Base-by-base conservation (phyloP, 2,888 invertebrate genomes). In the Caenorhabditis angaria region DNA sequence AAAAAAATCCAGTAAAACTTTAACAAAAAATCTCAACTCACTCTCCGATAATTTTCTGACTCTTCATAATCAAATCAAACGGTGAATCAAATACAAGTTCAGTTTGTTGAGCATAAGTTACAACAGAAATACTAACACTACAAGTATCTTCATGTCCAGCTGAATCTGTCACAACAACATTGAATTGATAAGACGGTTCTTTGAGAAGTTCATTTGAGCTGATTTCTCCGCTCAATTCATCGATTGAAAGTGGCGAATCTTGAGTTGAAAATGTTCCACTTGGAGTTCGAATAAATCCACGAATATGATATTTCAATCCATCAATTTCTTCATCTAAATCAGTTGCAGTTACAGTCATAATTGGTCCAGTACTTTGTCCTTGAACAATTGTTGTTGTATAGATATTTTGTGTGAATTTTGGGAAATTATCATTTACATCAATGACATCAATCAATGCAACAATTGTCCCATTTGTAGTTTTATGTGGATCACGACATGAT, bases 391-490 rank as follows among this genome's bases (percentile, higher is more conserved):
- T 80, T 12, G 73, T 64, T 0, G 60, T 55, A 60, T 72, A 80
- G 22, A 61, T 59, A 57, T 70, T 76, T 50, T 82, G 68, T 0
- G 67, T 29, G 56, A 84, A 83, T 35, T 64, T 57, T 1, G 84
- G 84, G 47, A 77, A 75, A 56, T 84, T 84, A 64, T 84, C 84
- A 54, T 84, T 84, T 12, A 80, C 77, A 62, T 83, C 83, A 24
- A 69, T 51, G 0, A 80, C 69, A 25, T 74, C 72, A 2, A 80
- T 67, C 22, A 77, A 25, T 0, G 70, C 78, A 0, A 66, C 70
- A 14, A 80, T 69, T 8, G 77, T 74, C 2, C 72, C 68, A 48
- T 80, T 80, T 22, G 62, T 66, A 10, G 77, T 74, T 29, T 76
- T 72, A 51, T 74, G 71, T 1, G 80, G 78, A 58, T 80, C 77